Percentiles rank a stretch among this genome's conserved stretches.
Conservation (phyloP, 2,888 invertebrate species). For the Diabrotica balteata region DNA sequence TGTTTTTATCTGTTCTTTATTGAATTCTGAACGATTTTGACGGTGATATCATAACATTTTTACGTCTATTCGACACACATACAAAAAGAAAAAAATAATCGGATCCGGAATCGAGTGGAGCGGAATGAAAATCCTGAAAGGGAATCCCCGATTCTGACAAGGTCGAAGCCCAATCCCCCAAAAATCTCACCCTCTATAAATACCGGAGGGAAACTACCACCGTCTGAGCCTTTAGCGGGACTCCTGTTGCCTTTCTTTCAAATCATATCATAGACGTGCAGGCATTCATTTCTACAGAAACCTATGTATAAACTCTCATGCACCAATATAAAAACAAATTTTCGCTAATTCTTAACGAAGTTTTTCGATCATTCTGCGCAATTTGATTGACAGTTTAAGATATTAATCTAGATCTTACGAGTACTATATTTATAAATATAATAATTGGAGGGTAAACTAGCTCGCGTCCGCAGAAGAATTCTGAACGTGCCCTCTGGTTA, state of each 20-base stretch:
- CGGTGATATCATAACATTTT: slow-evolving; percentile 34
- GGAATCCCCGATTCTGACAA: slow-evolving; percentile 31
- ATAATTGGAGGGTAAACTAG: too few species aligned
- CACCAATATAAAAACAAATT: too few species aligned
- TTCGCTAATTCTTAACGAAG: background rate
- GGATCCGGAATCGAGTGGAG: slow-evolving; percentile 23
- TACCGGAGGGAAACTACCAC: slow-evolving; percentile 31
- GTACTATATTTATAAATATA: too few species aligned
- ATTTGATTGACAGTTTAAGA: too few species aligned
- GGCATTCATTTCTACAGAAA: too few species aligned
- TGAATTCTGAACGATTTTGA: slow-evolving; percentile 30
- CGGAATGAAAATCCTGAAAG: slow-evolving; percentile 28
- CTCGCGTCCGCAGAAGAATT: too few species aligned
- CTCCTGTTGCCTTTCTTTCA: slow-evolving; percentile 33
- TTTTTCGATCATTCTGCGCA: too few species aligned
- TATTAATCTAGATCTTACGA: too few species aligned
- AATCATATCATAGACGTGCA: slow-evolving; percentile 20
- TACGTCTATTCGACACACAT: slow-evolving; percentile 33
- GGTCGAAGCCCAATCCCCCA: slow-evolving; percentile 33
- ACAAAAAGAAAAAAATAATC: slow-evolving; percentile 29
- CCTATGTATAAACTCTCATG: too few species aligned
- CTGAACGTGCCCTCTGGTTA: too few species aligned
- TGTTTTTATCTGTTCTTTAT: slow-evolving; percentile 21
- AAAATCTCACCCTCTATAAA: slow-evolving; percentile 31
- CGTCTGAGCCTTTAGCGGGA: slow-evolving; percentile 31